A percentile compares a stretch with the other conserved stretches of the same genome.
Conservation (phyloP, 2,797 vertebrate species). For the Chiloscyllium punctatum region DNA sequence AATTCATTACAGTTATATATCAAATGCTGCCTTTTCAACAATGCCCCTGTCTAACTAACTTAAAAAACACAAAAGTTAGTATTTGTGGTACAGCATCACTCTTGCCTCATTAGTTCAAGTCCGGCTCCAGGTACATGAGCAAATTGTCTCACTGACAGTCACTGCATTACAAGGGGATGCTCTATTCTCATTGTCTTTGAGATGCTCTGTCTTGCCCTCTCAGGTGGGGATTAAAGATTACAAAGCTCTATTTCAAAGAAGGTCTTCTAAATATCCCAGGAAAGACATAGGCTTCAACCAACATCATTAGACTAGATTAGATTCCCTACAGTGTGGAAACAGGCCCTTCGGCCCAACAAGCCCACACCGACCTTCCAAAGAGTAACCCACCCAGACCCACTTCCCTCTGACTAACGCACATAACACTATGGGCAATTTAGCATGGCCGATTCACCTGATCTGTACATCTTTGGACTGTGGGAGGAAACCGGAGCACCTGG, state of each 20-base stretch:
- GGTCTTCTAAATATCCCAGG: not conserved
- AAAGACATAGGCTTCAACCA: not conserved
- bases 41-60: not conserved
- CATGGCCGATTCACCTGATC: too few relatives aligned
- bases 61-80: not conserved
- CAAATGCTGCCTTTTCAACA: not conserved
- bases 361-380: too few relatives aligned
- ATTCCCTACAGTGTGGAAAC: too few relatives aligned
- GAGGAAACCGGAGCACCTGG: too few relatives aligned
- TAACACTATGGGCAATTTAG: too few relatives aligned
- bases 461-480: too few relatives aligned
- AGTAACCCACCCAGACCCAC: too few relatives aligned
- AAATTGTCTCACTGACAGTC: not conserved
- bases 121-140: not conserved
- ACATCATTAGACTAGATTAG: not conserved
- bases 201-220: not conserved
- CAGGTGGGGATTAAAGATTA: not conserved
- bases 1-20: not conserved
- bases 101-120: not conserved
- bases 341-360: too few relatives aligned
- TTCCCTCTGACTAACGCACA: too few relatives aligned
- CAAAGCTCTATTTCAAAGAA: not conserved
- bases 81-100: not conserved
- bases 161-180: not conserved
- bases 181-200: not conserved